Percentiles rank a stretch among this genome's conserved stretches.
Conservation (phyloP, 2,888 invertebrate species). For the Phoronis australis region DNA sequence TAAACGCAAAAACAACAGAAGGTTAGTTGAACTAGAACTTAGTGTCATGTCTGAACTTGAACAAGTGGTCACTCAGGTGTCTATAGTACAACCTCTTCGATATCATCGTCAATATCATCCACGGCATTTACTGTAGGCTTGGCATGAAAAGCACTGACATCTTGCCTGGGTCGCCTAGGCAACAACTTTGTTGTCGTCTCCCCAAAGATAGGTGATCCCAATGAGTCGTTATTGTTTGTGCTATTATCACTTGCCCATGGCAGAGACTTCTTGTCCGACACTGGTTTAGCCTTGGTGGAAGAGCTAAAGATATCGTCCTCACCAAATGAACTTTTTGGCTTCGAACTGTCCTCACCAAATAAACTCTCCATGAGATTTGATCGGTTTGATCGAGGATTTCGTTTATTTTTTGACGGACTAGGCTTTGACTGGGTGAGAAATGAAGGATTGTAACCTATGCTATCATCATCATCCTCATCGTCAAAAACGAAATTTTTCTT, state of each 20-base stretch:
- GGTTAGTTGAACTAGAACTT: too few relatives aligned
- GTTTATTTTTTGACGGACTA: neutral
- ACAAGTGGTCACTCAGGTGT: too few relatives aligned
- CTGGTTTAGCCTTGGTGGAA: constrained; percentile 15
- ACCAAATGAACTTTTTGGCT: constrained; percentile 9
- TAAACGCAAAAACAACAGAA: too few relatives aligned
- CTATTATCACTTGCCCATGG: neutral
- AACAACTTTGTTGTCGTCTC: constrained; percentile 23
- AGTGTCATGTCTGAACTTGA: too few relatives aligned
- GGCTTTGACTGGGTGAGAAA: constrained; percentile 20
- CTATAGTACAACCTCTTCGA: constrained; percentile 43
- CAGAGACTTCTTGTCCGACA: constrained; percentile 9
- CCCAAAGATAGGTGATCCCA: constrained; percentile 27
- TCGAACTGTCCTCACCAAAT: constrained; percentile 29
- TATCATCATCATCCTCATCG: constrained; percentile 18
- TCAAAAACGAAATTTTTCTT: neutral
- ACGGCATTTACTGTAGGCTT: constrained; percentile 37
- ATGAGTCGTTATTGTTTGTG: neutral
- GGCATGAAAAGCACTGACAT: constrained; percentile 24
- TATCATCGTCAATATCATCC: constrained; percentile 41
- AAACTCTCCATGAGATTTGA: constrained; percentile 33
- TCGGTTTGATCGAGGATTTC: constrained; percentile 18
- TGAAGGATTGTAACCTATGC: constrained; percentile 37
- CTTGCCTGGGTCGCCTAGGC: constrained; percentile 17
- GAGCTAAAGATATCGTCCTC: constrained; percentile 22